These are phyloP conservation scores for Eretmocerus hayati DNA, from an alignment of 2,888 invertebrate species.

Conservation along the genomic window DNA sequence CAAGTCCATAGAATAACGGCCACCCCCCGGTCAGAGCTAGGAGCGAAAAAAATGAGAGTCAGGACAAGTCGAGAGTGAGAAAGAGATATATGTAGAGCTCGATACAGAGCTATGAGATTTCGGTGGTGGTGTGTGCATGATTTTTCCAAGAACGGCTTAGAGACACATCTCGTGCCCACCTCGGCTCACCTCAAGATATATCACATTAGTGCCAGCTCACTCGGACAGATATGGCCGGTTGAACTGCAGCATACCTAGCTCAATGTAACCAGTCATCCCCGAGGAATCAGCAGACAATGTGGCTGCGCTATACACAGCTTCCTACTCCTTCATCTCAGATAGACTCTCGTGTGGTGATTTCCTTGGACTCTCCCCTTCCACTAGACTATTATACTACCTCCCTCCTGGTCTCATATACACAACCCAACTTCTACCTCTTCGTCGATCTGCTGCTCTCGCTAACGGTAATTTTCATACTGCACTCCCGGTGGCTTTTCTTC, in stretches of 20 bases:
- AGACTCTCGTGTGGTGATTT: conserved; percentile 3
- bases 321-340: background rate
- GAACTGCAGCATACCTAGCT: conserved; percentile 12
- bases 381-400: no score
- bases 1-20: background rate
- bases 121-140: conserved; percentile 23
- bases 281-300: conserved; percentile 44
- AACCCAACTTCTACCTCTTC: conserved; percentile 3
- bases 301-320: conserved; percentile 33
- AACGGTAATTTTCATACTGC: no score
- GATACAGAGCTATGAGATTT: no score
- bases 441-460: conserved; percentile 5
- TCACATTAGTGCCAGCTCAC: conserved; percentile 33
- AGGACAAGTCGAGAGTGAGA: background rate
- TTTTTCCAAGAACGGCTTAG: conserved; percentile 35
- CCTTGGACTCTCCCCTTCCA: conserved; percentile 2
- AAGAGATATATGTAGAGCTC: no score
- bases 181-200: conserved; percentile 37
- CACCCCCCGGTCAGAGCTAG: background rate
- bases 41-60: background rate
- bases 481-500: conserved; percentile 13
- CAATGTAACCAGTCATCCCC: conserved; percentile 43
- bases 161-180: no score
- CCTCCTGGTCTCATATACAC: background rate
- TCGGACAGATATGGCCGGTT: conserved; percentile 15